These are phyloP conservation scores for Drosophila auraria DNA, from an alignment of 1,140 invertebrate species.

Conservation along the genomic window DNA sequence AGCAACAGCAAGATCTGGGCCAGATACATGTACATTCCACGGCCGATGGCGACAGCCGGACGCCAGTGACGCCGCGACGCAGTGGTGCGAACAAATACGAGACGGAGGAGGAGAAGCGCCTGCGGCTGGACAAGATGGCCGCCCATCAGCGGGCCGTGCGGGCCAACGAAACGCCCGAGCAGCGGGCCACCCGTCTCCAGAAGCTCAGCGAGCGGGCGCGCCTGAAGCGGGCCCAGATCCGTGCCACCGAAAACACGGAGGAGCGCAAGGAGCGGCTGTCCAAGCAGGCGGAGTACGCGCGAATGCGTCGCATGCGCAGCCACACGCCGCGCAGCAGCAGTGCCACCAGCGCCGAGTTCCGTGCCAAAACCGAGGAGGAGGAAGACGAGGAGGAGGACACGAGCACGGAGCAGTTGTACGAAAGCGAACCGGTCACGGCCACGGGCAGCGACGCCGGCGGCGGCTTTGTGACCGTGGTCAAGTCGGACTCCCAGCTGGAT, in stretches of 20 bases:
- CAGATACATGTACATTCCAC: constrained; percentile 78
- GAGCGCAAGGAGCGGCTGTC: constrained; percentile 77
- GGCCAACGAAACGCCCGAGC: constrained; percentile 86
- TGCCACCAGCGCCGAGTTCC: constrained; percentile 70
- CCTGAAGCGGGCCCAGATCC: constrained; percentile 76
- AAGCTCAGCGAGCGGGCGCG: constrained; percentile 82
- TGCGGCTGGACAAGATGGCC: constrained; percentile 84
- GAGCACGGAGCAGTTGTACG: constrained; percentile 71
- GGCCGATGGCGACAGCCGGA: constrained; percentile 57
- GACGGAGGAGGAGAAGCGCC: constrained; percentile 80
- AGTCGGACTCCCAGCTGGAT: constrained; percentile 59
- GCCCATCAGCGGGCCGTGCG: constrained; percentile 82
- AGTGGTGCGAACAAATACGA: constrained; percentile 74
- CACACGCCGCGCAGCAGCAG: constrained; percentile 74
- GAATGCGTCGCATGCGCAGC: constrained; percentile 76
- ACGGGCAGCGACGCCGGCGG: constrained; percentile 36
- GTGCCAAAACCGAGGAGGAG: constrained; percentile 62
- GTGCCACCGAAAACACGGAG: constrained; percentile 76
- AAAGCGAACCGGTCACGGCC: constrained; percentile 45
- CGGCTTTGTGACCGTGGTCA: constrained; percentile 61
- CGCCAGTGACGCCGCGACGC: constrained; percentile 55
- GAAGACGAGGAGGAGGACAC: constrained; percentile 36
- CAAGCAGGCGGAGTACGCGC: constrained; percentile 83
- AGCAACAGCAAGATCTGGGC: constrained; percentile 52
- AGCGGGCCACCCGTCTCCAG: constrained; percentile 85